Evolutionary conservation across 2,888 invertebrate species (phyloP), one percentile per base, ranked within the genome.

Genomic region (Pantelozetes paolii): DNA sequence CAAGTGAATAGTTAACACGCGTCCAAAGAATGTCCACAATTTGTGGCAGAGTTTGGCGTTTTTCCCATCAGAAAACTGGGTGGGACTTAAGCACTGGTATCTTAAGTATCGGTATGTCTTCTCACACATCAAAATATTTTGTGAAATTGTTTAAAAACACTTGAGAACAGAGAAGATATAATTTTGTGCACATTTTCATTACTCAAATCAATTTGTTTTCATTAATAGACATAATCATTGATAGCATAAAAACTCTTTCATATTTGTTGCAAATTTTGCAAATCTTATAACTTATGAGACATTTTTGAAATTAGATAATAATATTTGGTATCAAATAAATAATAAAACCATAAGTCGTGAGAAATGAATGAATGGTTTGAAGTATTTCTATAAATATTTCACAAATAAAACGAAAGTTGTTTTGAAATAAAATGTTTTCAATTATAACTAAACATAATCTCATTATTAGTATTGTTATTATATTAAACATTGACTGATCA

Each of bases 41-140:
- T 59, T 59, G 28, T 59, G 59, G 57, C 45, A 20, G 20, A 59
- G 5, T 59, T 30, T 59, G 30, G 59, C 59, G 30, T 28, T 18
- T 28, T 59, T 59, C 59, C 59, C 59, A 59, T 59, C 59, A 59
- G 59, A 59, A 59, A 59, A 59, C 59, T 59, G 59, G 59, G 59
- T 59, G 59, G 59, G 28, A 32, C 28, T 59, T 23, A 9, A 45
- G 45, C 18, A 30, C n/a, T 59, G 30, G 59, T 59, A 59, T 59
- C 59, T 28, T 30, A 30, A 59, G 59, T 59, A 59, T 59, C 59
- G 59, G 59, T 30, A 59, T 59, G 30, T 59, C 28, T 59, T 18
- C 59, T 18, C 59, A 32, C 59, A 59, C 28, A 59, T 59, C 59
- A 59, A 59, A 59, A 59, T 59, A 59, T 59, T 59, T 59, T 28